phyloP scores from a whole-genome alignment of 1,140 invertebrate species.

The Drosophila kikkawai region DNA sequence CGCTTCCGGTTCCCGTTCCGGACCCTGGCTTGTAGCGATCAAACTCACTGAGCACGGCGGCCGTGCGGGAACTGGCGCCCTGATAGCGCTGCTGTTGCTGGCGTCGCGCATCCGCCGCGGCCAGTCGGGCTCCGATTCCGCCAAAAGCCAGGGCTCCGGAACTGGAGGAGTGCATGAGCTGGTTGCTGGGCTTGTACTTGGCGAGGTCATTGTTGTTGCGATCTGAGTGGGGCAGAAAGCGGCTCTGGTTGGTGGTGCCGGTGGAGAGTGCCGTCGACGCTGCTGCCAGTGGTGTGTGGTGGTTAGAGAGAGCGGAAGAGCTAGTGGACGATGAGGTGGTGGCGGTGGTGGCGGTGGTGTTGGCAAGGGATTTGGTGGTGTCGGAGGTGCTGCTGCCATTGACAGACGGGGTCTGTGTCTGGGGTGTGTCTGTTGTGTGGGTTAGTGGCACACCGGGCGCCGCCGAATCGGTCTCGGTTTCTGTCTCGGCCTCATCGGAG shows the following conservation, averaged over 20 bases:
- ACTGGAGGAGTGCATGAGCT: slow-evolving; percentile 80
- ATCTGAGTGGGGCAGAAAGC: slow-evolving; percentile 75
- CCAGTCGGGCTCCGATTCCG: slow-evolving; percentile 78
- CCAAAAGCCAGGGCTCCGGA: slow-evolving; percentile 79
- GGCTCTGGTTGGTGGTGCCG: slow-evolving; percentile 57
- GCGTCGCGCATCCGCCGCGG: slow-evolving; percentile 67
- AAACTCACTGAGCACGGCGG: slow-evolving; percentile 76
- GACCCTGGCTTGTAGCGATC: slow-evolving; percentile 63
- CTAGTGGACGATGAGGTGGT: slow-evolving; percentile 45
- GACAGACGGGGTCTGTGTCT: slow-evolving; percentile 23
- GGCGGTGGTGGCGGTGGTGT: slow-evolving; percentile 1
- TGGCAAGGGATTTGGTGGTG: slow-evolving; percentile 29
- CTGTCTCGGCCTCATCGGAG: slow-evolving; percentile 69
- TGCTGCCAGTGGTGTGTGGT: slow-evolving; percentile 57
- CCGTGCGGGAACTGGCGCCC: slow-evolving; percentile 73
- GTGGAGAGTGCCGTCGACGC: slow-evolving; percentile 44
- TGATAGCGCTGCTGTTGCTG: slow-evolving; percentile 69
- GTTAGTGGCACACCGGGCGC: slow-evolving; percentile 67
- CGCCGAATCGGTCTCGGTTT: slow-evolving; percentile 43
- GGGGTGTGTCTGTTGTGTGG: slow-evolving; percentile 48
- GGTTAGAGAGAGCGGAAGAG: slow-evolving; percentile 68
- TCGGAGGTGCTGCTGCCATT: slow-evolving; percentile 43
- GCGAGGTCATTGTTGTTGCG: slow-evolving; percentile 79
- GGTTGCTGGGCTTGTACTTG: slow-evolving; percentile 71
- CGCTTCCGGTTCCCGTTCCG: slow-evolving; percentile 30